These are phyloP conservation scores for Gasteruption jaculator DNA, from an alignment of 2,888 invertebrate species.

Conservation along the genomic window DNA sequence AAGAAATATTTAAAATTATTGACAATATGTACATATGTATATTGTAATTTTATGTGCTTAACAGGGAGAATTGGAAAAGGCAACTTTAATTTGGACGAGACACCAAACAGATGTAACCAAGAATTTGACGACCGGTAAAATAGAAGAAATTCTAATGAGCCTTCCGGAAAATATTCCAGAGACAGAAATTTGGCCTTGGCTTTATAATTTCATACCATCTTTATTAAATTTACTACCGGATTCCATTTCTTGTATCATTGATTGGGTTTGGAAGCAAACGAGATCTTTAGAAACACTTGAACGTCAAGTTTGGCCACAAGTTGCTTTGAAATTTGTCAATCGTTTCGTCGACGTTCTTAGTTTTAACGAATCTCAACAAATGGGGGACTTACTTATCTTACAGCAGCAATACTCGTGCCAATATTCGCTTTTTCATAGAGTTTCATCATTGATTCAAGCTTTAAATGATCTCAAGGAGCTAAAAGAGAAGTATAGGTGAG, in stretches of 20 bases:
- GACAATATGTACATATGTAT: background rate
- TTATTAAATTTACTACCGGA: slow-evolving; percentile 35
- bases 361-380: slow-evolving; percentile 29
- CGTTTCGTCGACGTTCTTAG: slow-evolving; percentile 41
- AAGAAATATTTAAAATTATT: too few relatives aligned
- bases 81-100: slow-evolving; percentile 46
- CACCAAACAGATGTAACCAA: slow-evolving; percentile 37
- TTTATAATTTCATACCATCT: slow-evolving; percentile 42
- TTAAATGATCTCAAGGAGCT: slow-evolving; percentile 38
- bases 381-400: slow-evolving; percentile 25
- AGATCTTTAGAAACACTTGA: slow-evolving; percentile 35
- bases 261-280: slow-evolving; percentile 36
- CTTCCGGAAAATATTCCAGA: slow-evolving; percentile 32
- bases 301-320: slow-evolving; percentile 34
- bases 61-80: slow-evolving; percentile 39
- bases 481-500: slow-evolving; percentile 35
- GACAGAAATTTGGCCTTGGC: slow-evolving; percentile 36
- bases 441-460: slow-evolving; percentile 33
- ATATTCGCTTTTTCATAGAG: slow-evolving; percentile 33
- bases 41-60: slow-evolving; percentile 9
- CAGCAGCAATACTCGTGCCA: slow-evolving; percentile 31
- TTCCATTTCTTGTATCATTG: slow-evolving; percentile 34
- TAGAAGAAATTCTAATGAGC: slow-evolving; percentile 31
- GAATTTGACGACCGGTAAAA: slow-evolving; percentile 29
- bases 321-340: slow-evolving; percentile 45